These are phyloP conservation scores for Magallana nippona DNA, from an alignment of 2,888 invertebrate species.

Conservation along the genomic window DNA sequence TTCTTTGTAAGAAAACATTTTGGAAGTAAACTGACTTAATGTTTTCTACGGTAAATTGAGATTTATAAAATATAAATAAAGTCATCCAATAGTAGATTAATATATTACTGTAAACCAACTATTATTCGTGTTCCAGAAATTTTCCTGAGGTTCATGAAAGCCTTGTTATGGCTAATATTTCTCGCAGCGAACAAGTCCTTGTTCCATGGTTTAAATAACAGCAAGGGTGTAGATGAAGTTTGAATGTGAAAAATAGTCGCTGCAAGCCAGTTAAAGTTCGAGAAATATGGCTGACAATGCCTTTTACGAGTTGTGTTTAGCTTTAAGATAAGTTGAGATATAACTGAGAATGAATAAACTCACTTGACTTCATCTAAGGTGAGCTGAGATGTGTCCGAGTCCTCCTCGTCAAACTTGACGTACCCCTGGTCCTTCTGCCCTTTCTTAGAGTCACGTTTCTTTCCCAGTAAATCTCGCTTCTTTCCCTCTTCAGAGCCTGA, in stretches of 20 bases:
- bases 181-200: no score
- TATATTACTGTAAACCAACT: no score
- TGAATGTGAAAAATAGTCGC: neutral
- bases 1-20: neutral
- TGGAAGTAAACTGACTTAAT: neutral
- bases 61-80: no score
- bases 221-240: no score
- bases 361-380: constrained; percentile 85
- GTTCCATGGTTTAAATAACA: no score
- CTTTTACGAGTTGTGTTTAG: neutral
- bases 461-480: constrained; percentile 63
- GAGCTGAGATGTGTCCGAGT: constrained; percentile 87
- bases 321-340: neutral
- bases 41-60: neutral
- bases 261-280: no score
- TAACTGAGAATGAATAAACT: constrained; percentile 46
- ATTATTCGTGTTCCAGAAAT: no score
- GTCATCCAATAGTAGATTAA: no score
- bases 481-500: constrained; percentile 43
- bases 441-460: constrained; percentile 81
- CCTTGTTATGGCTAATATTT: no score
- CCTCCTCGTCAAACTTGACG: constrained; percentile 94
- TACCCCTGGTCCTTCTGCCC: constrained; percentile 93
- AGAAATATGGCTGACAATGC: no score
- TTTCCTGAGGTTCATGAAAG: no score